Percentiles rank a stretch among this genome's conserved stretches.
Conservation (phyloP, 2,797 vertebrate genomes). For the Novumbra hubbsi region DNA sequence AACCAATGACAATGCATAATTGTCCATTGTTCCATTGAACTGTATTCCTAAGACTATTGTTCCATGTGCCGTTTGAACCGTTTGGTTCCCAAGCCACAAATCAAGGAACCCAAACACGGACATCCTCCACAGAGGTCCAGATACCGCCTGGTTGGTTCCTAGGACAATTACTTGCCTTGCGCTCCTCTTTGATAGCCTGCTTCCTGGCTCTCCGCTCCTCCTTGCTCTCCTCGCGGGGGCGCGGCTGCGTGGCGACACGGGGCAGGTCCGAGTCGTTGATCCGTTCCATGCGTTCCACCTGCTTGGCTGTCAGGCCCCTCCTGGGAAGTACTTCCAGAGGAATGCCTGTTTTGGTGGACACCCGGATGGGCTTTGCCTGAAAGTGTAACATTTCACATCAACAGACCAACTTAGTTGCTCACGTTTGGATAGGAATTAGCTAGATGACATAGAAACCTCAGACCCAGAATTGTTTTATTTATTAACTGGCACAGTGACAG, state of each 20-base stretch:
- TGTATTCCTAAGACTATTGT: not conserved
- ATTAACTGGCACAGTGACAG: not conserved
- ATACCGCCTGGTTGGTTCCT: not conserved
- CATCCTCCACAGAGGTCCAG: not conserved
- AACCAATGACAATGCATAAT: no score
- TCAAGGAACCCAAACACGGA: not conserved
- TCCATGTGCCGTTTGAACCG: not conserved
- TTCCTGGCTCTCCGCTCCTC: slow-evolving; percentile 86
- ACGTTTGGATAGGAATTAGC: not conserved
- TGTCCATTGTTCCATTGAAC: no score
- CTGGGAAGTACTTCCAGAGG: slow-evolving; percentile 83
- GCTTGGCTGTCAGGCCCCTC: slow-evolving; percentile 80
- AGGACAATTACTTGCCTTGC: slow-evolving; percentile 76
- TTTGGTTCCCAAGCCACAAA: not conserved
- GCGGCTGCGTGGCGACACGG: slow-evolving; percentile 75
- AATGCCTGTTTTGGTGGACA: slow-evolving; percentile 89
- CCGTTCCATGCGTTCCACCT: slow-evolving; percentile 85
- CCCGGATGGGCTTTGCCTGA: slow-evolving; percentile 79
- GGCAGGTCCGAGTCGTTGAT: slow-evolving; percentile 88
- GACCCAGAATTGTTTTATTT: not conserved
- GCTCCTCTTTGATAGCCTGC: slow-evolving; percentile 84
- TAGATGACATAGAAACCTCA: not conserved
- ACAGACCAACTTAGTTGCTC: not conserved
- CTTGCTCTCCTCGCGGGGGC: slow-evolving; percentile 77
- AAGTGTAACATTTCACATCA: not conserved